Conservation (phyloP, 2,888 invertebrate genomes). For the Melinopterus prodromus region DNA sequence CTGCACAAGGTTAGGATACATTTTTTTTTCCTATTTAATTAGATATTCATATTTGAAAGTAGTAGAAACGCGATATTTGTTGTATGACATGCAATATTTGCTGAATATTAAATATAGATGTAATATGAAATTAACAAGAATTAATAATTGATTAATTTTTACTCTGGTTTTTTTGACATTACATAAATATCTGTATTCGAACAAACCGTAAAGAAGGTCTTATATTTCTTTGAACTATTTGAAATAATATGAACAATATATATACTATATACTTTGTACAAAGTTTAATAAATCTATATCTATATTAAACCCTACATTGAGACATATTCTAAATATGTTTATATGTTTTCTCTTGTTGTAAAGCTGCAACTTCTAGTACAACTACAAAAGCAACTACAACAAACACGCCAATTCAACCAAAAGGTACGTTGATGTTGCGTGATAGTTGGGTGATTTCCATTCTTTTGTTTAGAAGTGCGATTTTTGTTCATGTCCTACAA, state of each 20-base stretch:
- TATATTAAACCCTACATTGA: neutral
- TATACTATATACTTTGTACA: too few relatives aligned
- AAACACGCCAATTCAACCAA: conserved; percentile 59
- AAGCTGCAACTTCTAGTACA: conserved; percentile 43
- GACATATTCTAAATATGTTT: conserved; percentile 19
- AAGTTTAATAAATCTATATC: too few relatives aligned
- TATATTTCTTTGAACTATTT: too few relatives aligned
- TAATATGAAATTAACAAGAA: too few relatives aligned
- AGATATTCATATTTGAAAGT: neutral
- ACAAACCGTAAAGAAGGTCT: too few relatives aligned
- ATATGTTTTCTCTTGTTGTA: conserved; percentile 42
- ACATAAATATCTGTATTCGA: too few relatives aligned
- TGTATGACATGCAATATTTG: neutral
- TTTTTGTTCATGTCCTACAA: conserved; percentile 10
- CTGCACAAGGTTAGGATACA: conserved; percentile 64
- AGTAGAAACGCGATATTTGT: neutral
- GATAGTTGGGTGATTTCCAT: conserved; percentile 39
- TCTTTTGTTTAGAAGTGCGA: conserved; percentile 29
- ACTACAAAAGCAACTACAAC: conserved; percentile 54
- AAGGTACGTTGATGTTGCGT: conserved; percentile 55
- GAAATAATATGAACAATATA: neutral
- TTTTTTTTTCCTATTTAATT: neutral
- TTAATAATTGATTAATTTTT: too few relatives aligned
- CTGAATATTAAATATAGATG: too few relatives aligned
- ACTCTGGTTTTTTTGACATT: too few relatives aligned